A percentile compares a stretch with the other conserved stretches of the same genome.
Evolutionary conservation across 2,797 vertebrate species (phyloP).

Genomic region (Parotocinclus haroldoi): DNA sequence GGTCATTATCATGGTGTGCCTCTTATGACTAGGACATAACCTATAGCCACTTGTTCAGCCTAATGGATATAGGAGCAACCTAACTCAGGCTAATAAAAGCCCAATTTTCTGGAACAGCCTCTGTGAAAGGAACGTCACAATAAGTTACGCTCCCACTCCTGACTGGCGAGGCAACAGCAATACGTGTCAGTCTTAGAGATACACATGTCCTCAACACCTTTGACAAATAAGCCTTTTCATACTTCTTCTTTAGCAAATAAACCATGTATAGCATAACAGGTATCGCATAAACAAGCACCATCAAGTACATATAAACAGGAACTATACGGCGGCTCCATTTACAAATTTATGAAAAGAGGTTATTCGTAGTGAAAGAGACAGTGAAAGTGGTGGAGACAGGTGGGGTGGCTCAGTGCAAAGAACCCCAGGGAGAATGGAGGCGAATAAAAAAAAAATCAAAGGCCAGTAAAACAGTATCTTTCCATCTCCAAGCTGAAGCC

Average conservation of each 20-base stretch:
- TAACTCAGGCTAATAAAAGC: constrained; percentile 61
- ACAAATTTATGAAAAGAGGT: constrained; percentile 28
- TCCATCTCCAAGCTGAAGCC: not conserved
- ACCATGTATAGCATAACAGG: constrained; percentile 9
- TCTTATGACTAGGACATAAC: constrained; percentile 29
- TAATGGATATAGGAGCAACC: constrained; percentile 65
- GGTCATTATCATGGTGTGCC: not conserved
- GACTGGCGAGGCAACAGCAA: constrained; percentile 50
- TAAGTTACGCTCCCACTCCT: constrained; percentile 64
- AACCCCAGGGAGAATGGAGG: not conserved
- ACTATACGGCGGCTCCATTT: constrained; percentile 11
- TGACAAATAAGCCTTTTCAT: constrained; percentile 31
- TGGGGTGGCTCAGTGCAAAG: not conserved
- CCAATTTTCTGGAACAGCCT: constrained; percentile 55
- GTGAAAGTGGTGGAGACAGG: not conserved
- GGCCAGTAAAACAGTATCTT: not conserved
- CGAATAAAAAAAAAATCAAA: constrained; percentile 13
- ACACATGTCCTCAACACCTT: constrained; percentile 14
- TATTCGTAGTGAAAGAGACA: not conserved
- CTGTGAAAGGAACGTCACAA: constrained; percentile 55
- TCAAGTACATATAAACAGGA: constrained; percentile 23
- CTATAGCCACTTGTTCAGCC: constrained; percentile 42
- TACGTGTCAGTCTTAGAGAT: constrained; percentile 30
- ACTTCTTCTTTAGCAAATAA: constrained; percentile 22
- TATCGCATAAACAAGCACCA: constrained; percentile 32